A percentile compares a stretch with the other conserved stretches of the same genome.
Evolutionary conservation across 2,888 invertebrate species (phyloP).

Genomic region (Bellardia bayeri): DNA sequence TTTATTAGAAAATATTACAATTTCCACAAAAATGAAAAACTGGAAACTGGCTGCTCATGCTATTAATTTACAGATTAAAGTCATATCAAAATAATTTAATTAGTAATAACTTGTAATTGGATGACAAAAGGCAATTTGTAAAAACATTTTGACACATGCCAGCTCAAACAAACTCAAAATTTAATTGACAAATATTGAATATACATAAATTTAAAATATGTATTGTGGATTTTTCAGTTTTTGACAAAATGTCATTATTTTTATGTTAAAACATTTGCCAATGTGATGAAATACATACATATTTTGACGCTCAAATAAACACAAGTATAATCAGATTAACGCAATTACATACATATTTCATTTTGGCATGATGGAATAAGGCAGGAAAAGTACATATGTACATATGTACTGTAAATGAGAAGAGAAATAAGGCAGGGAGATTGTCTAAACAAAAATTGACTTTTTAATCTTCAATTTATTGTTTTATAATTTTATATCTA

Average conservation of each 20-base stretch:
- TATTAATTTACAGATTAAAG: background rate
- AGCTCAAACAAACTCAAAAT: background rate
- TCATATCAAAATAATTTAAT: background rate
- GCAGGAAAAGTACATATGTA: background rate
- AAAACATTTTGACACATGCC: background rate
- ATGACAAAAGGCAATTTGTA: constrained; percentile 9
- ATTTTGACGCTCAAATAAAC: constrained; percentile 22
- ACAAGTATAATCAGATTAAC: constrained; percentile 33
- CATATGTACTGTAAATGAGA: no score
- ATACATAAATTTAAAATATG: constrained; percentile 24
- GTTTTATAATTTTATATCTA: constrained; percentile 45
- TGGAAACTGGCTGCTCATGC: background rate
- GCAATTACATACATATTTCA: constrained; percentile 12
- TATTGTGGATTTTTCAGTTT: background rate
- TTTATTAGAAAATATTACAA: no score
- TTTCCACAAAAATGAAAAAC: background rate
- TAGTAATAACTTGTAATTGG: constrained; percentile 6
- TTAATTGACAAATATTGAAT: background rate
- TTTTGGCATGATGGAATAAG: background rate
- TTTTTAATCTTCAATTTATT: constrained; percentile 56
- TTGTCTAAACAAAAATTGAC: background rate
- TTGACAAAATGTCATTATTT: background rate
- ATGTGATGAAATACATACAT: constrained; percentile 2
- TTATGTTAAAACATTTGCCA: constrained; percentile 15
- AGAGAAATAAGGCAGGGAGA: background rate